Evolutionary conservation across 2,113 vertebrate genomes (phyloP), one percentile per base, ranked within the genome.

Genomic region (Chelonoidis abingdonii): DNA sequence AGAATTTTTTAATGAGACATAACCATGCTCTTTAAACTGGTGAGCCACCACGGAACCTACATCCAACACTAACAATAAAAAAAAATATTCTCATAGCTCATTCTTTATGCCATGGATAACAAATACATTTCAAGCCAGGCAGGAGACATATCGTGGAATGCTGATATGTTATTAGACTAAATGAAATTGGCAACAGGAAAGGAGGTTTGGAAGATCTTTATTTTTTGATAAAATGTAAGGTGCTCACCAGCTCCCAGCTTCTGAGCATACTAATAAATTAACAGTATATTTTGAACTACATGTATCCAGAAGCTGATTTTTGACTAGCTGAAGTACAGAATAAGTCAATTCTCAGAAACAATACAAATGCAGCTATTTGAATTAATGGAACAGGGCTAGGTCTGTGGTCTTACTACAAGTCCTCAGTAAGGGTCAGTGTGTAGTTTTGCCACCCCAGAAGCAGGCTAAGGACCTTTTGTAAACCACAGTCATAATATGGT

Each of bases 71-170:
- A 78, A 19, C 10, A 88, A 38, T 41, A 93, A 53, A 38, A 93
- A 95, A 95, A 87, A 89, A 3, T 52, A 76, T 82, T 25, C 35
- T 69, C 35, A 85, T 0, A 85, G 62, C 24, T 11, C 3, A n/a
- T 84, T 88, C 25, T 84, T 94, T 89, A 95, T 50, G 47, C 11
- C 44, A 29, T 6, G 93, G 81, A 87, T 44, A 52, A 94, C 47
- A 96, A 90, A 79, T 16, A 25, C 47, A 87, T 79, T 94, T 78
- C 92, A 94, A 47, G 8, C 50, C 35, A 41, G 47, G 80, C 87
- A 89, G 57, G 83, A 93, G 86, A 87, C 2, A 16, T 10, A 93
- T 87, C 54, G 47, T 54, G 86, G 95, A 88, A 92, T 90, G 59
- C 56, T 84, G 41, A 92, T 27, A 14, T 38, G 9, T 84, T 93